Evolutionary conservation across 2,113 vertebrate species (phyloP), one percentile per base, ranked within the genome.

Genomic region (Eudyptes chrysolophus): DNA sequence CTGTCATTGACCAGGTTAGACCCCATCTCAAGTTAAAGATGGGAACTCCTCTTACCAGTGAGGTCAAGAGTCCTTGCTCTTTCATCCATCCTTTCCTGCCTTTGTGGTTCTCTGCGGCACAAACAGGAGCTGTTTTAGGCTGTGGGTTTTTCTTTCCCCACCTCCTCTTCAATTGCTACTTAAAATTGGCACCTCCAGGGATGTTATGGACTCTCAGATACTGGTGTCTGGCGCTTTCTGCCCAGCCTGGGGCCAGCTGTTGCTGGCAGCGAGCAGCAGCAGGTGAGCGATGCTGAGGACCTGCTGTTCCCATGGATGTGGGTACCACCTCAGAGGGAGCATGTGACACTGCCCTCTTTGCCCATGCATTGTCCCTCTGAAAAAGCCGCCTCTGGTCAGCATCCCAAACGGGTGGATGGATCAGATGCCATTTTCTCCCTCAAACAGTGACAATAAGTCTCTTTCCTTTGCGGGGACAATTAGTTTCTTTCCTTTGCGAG

Each of bases 401-500:
- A 57, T 80, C 66, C 22, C 66, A 44, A 54, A 72, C 0, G 10
- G 75, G 75, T 57, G 75, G 26, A 72, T 84, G 74, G 90, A 90
- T 96, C 89, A 86, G 78, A 81, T 85, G 78, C 92, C 38, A 13
- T 93, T 95, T 94, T 85, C 78, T 69, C 51, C 75, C 64, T 95
- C 58, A 65, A 66, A 68, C 49, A 32, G 82, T 34, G 61, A 78
- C 92, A 72, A 13, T 85, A 85, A 95, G 81, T 92, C 84, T 84
- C 42, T 80, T 91, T 79, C 61, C 48, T 94, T 91, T 65, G 70
- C 2, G 5, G 58, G 62, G 62, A 83, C 87, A 83, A 95, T 92
- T 97, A 95, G 76, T 84, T 95, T 81, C 84, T 94, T 96, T 81
- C 65, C 69, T 91, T 87, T 92, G 75, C 0, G 2, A 95, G 75